phyloP scores from a whole-genome alignment of 2,797 vertebrate genomes.

The Sylvilagus floridanus region DNA sequence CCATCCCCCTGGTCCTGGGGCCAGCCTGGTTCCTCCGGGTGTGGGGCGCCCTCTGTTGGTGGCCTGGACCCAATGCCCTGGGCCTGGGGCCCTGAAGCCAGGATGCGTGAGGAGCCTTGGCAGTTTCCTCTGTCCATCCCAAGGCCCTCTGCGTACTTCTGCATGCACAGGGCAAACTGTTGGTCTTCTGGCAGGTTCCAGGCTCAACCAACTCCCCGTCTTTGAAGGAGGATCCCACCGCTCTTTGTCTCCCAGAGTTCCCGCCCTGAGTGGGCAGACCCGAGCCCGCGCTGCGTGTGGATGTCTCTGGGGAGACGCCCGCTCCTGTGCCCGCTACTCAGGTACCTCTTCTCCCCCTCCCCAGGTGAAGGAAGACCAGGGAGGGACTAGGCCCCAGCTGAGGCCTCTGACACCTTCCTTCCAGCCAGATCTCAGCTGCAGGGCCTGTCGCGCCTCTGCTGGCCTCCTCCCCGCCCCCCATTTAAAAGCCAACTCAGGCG shows the following conservation, averaged over 20 bases:
- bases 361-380: background rate
- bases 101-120: accelerated
- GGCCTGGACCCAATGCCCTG: background rate
- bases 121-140: background rate
- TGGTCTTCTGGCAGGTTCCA: background rate
- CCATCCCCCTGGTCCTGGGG: background rate
- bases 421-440: background rate
- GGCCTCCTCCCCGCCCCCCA: background rate
- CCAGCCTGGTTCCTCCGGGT: background rate
- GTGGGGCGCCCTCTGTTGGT: conserved; percentile 71
- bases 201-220: background rate
- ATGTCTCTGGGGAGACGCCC: background rate
- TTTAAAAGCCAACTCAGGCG: background rate
- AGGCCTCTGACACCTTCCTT: background rate
- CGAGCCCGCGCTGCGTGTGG: background rate
- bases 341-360: background rate
- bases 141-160: background rate
- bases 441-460: too few relatives aligned
- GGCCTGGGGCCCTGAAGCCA: accelerated
- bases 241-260: background rate
- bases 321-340: too few relatives aligned
- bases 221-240: background rate
- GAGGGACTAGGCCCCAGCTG: too few relatives aligned
- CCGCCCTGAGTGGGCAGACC: background rate
- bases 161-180: background rate